Conservation (phyloP, 2,113 vertebrate species). For the Eclectus roratus region DNA sequence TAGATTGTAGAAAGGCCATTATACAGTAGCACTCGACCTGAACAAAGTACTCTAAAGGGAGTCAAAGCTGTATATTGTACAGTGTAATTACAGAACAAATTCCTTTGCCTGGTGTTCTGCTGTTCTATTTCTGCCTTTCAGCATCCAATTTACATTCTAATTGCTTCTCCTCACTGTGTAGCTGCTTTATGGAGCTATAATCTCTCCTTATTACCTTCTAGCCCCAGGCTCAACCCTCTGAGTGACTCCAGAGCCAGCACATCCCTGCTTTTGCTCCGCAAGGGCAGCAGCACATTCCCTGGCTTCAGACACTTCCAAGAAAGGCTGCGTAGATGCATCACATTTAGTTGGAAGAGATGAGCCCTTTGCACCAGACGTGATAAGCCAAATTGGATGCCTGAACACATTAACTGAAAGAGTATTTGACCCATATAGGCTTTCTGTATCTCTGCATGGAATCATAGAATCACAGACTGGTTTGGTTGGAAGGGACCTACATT, state of each 20-base stretch:
- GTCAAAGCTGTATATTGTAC: slow-evolving; percentile 33
- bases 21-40: slow-evolving; percentile 58
- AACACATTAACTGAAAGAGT: not conserved
- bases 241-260: not conserved
- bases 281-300: not conserved
- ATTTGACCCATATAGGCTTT: not conserved
- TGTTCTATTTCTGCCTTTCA: slow-evolving; percentile 13
- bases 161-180: slow-evolving; percentile 45
- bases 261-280: not conserved
- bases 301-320: not conserved
- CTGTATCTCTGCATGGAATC: not conserved
- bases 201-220: slow-evolving; percentile 19
- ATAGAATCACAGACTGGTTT: not conserved
- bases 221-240: not conserved
- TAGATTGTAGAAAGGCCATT: slow-evolving; percentile 42
- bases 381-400: not conserved
- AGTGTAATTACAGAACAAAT: slow-evolving; percentile 64
- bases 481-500: not conserved
- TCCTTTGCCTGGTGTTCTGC: slow-evolving; percentile 45
- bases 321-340: not conserved
- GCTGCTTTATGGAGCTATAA: slow-evolving; percentile 22
- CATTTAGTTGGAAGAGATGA: not conserved
- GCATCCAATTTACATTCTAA: slow-evolving; percentile 66
- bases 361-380: not conserved
- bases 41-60: slow-evolving; percentile 68